A percentile compares a stretch with the other conserved stretches of the same genome.
Conservation (phyloP, 2,888 invertebrate genomes). For the Synergus itoensis region DNA sequence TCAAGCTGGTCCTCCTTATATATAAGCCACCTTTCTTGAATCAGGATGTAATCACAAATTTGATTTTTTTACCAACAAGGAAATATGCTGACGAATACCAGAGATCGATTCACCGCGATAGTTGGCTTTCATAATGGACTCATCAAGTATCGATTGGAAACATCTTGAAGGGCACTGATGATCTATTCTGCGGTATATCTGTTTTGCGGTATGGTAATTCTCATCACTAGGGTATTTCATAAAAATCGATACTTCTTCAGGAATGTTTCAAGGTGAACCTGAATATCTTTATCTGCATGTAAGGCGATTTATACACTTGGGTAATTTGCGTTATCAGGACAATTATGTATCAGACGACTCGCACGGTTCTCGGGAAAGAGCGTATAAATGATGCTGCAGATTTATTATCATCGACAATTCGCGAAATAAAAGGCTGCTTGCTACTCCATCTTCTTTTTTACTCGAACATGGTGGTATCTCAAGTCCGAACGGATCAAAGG, state of each 20-base stretch:
- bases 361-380: conserved; percentile 7
- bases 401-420: conserved; percentile 38
- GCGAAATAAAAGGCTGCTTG: conserved; percentile 30
- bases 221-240: neutral
- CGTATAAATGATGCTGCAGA: conserved; percentile 36
- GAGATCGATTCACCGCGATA: conserved; percentile 38
- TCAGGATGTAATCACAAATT: conserved; percentile 52
- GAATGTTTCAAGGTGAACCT: neutral
- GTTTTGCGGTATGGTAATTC: conserved; percentile 36
- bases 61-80: conserved; percentile 33
- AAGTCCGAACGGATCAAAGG: conserved; percentile 56
- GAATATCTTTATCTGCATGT: conserved; percentile 22
- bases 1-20: conserved; percentile 43
- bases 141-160: conserved; percentile 27
- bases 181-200: conserved; percentile 39
- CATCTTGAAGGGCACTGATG: conserved; percentile 37
- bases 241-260: neutral
- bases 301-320: conserved; percentile 14
- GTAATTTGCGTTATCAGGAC: conserved; percentile 40
- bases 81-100: conserved; percentile 31
- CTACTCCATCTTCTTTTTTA: conserved; percentile 39
- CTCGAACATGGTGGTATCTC: conserved; percentile 39
- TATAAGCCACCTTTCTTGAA: conserved; percentile 51
- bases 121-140: conserved; percentile 12
- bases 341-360: conserved; percentile 24